Evolutionary conservation across 2,888 invertebrate genomes (phyloP).

Genomic region (Chaetogeoica ovagalla): DNA sequence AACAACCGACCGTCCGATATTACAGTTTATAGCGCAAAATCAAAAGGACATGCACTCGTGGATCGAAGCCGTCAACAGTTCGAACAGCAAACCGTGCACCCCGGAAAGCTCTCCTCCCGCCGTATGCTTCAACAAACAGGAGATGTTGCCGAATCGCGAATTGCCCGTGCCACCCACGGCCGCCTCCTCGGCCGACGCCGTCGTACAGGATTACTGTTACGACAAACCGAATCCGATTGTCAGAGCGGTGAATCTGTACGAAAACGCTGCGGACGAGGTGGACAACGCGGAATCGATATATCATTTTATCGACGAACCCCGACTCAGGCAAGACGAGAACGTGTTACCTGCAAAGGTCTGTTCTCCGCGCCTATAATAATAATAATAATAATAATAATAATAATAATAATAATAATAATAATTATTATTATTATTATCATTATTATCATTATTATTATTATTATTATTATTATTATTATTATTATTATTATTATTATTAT

Average conservation of each 20-base stretch:
- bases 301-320: slow-evolving; percentile 56
- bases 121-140: slow-evolving; percentile 42
- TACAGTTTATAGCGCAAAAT: slow-evolving; percentile 57
- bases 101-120: slow-evolving; percentile 31
- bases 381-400: no score
- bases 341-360: slow-evolving; percentile 9
- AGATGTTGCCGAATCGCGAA: slow-evolving; percentile 31
- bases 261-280: slow-evolving; percentile 54
- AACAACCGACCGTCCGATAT: not conserved
- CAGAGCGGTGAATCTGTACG: slow-evolving; percentile 54
- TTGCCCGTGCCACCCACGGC: slow-evolving; percentile 24
- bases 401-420: no score
- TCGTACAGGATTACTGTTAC: slow-evolving; percentile 56
- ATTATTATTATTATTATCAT: no score
- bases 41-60: slow-evolving; percentile 57
- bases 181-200: not conserved
- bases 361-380: no score
- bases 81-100: slow-evolving; percentile 23
- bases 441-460: no score
- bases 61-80: slow-evolving; percentile 56
- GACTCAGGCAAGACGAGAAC: slow-evolving; percentile 39
- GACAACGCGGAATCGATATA: slow-evolving; percentile 55
- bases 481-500: no score
- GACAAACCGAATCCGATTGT: slow-evolving; percentile 56
- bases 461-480: no score